Evolutionary conservation across 2,797 vertebrate species (phyloP).

Genomic region (Anabas testudineus): DNA sequence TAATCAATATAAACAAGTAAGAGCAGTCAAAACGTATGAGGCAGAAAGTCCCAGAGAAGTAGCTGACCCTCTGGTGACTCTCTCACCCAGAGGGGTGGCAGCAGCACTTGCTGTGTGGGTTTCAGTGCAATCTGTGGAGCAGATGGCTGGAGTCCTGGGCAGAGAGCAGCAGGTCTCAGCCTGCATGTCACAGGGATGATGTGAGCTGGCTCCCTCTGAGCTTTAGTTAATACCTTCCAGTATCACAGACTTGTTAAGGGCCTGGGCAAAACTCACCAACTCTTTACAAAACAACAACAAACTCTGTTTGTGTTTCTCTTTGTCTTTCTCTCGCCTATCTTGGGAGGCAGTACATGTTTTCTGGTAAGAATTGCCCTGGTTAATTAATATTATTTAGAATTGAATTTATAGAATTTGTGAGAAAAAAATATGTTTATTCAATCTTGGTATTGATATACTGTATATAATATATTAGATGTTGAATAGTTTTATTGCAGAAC

Average conservation of each 20-base stretch:
- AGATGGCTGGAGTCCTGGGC: constrained; percentile 92
- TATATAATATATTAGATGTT: neutral
- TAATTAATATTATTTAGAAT: constrained; percentile 2
- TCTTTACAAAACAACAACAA: constrained; percentile 56
- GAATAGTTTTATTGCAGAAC: neutral
- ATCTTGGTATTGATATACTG: neutral
- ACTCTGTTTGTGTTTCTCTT: neutral
- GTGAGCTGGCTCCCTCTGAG: constrained; percentile 75
- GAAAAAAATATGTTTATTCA: neutral
- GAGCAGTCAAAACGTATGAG: constrained; percentile 61
- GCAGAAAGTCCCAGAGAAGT: constrained; percentile 86
- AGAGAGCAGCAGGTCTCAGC: constrained; percentile 88
- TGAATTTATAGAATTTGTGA: neutral
- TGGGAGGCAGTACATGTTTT: constrained; percentile 35
- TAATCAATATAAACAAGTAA: constrained; percentile 56
- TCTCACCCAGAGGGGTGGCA: constrained; percentile 88
- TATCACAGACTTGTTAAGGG: constrained; percentile 78
- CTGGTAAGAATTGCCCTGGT: constrained; percentile 14
- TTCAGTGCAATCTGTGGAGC: constrained; percentile 88
- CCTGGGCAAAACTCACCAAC: constrained; percentile 71
- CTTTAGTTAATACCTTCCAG: constrained; percentile 82
- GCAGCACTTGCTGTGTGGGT: constrained; percentile 84
- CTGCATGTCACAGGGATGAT: constrained; percentile 77
- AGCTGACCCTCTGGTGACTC: constrained; percentile 89
- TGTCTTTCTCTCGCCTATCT: constrained; percentile 17